Evolutionary conservation across 2,888 invertebrate genomes (phyloP), one percentile per base, ranked within the genome.

Genomic region (Lasioglossum malachurum): DNA sequence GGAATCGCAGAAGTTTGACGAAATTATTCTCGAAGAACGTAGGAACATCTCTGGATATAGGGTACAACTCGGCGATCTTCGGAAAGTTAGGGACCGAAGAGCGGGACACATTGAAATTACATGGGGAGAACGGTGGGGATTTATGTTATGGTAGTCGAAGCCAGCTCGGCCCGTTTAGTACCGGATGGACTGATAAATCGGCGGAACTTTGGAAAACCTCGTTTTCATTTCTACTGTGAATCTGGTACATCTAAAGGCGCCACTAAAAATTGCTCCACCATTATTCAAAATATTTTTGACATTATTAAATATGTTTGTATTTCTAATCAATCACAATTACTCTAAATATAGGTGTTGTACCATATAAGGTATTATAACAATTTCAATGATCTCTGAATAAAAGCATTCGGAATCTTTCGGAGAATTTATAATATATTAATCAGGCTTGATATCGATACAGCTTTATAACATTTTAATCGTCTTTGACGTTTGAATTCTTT

Each of bases 21-120:
- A 73, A 83, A 83, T 76, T 64, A 76, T 83, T 53, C 76, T 44
- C 23, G 75, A 75, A 82, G 72, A 83, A 72, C 60, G 60, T 72
- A 16, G 41, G 46, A 73, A 72, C 75, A 31, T 57, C 53, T 23
- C 23, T 53, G 23, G 53, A 23, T 53, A 53, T 53, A 38, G 4
- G 27, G 38, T 49, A 31, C 71, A 16, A 60, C 14, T 16, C 2
- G 60, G 60, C 16, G 60, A 60, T 60, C 60, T 76, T 75, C 35
- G 2, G 27, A n/a, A 71, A 83, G 82, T 83, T 83, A 71, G 49
- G 41, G 27, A 7, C 27, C 19, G 10, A n/a, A 31, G n/a, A 23
- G 23, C 2, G 23, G 8, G 27, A 64, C 38, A 41, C 78, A 49
- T 60, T 31, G 57, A 81, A 79, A 80, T 80, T 67, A 67, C 41